These are phyloP conservation scores for Dasyprocta punctata DNA, from an alignment of 2,113 vertebrate species.

Conservation along the genomic window DNA sequence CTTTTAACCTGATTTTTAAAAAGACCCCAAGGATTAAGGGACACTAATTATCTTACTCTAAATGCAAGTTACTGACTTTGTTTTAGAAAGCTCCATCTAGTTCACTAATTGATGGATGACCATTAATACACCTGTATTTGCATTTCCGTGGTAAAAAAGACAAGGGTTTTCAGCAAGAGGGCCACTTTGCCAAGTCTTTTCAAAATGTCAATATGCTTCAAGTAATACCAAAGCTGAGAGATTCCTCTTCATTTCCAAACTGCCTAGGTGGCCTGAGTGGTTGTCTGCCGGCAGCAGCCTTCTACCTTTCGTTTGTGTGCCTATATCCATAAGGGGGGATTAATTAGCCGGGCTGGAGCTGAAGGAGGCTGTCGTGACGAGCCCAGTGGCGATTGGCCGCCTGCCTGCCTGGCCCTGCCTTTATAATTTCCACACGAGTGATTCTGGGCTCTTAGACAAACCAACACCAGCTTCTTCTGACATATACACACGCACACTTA, in stretches of 20 bases:
- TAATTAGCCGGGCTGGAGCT: slow-evolving; percentile 94
- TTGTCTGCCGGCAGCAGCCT: slow-evolving; percentile 84
- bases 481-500: slow-evolving; percentile 87
- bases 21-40: slow-evolving; percentile 54
- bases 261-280: slow-evolving; percentile 80
- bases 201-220: slow-evolving; percentile 76
- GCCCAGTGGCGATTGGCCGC: slow-evolving; percentile 94
- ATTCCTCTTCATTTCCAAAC: slow-evolving; percentile 82
- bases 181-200: slow-evolving; percentile 77
- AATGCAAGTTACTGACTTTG: slow-evolving; percentile 74
- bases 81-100: slow-evolving; percentile 44
- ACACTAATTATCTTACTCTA: slow-evolving; percentile 59
- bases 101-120: slow-evolving; percentile 64
- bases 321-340: slow-evolving; percentile 90
- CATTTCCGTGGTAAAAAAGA: slow-evolving; percentile 55
- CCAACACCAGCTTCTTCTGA: slow-evolving; percentile 89
- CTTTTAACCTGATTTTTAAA: slow-evolving; percentile 64
- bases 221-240: slow-evolving; percentile 71
- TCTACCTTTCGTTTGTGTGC: slow-evolving; percentile 88
- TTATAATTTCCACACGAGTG: slow-evolving; percentile 95
- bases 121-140: slow-evolving; percentile 82
- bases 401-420: slow-evolving; percentile 95
- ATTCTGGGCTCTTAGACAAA: slow-evolving; percentile 94
- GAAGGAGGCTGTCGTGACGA: slow-evolving; percentile 93
- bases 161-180: slow-evolving; percentile 64